phyloP scores from a whole-genome alignment of 92 coral and sea anemone species.

The Zoanthus solanderi region DNA sequence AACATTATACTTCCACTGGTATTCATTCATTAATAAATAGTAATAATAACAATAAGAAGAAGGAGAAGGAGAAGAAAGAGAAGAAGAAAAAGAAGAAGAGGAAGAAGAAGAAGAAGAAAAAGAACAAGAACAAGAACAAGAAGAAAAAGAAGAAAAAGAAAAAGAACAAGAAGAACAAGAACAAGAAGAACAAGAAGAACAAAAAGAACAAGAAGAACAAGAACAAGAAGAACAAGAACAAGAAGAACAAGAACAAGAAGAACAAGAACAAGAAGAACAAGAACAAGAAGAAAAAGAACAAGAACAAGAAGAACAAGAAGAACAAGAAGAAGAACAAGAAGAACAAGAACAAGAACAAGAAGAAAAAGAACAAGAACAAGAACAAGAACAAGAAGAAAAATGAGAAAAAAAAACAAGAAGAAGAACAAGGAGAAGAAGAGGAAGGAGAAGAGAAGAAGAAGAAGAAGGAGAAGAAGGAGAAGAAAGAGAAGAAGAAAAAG shows the following conservation, averaged over 20 bases:
- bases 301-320: background rate
- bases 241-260: background rate
- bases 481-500: background rate
- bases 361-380: background rate
- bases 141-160: no score
- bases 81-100: no score
- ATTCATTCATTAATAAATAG: no score
- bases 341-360: background rate
- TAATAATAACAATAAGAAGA: no score
- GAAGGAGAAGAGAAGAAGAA: background rate
- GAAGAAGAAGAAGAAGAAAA: no score
- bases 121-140: no score
- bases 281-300: background rate
- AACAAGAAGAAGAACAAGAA: background rate
- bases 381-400: background rate
- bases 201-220: background rate
- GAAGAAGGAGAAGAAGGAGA: background rate
- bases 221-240: background rate
- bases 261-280: background rate
- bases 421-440: background rate
- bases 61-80: no score
- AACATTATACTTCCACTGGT: no score
- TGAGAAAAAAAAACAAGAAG: background rate
- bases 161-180: background rate
- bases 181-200: background rate